Evolutionary conservation across 1,140 invertebrate species (phyloP), one percentile per base, ranked within the genome.

Genomic region (Drosophila bifasciata): DNA sequence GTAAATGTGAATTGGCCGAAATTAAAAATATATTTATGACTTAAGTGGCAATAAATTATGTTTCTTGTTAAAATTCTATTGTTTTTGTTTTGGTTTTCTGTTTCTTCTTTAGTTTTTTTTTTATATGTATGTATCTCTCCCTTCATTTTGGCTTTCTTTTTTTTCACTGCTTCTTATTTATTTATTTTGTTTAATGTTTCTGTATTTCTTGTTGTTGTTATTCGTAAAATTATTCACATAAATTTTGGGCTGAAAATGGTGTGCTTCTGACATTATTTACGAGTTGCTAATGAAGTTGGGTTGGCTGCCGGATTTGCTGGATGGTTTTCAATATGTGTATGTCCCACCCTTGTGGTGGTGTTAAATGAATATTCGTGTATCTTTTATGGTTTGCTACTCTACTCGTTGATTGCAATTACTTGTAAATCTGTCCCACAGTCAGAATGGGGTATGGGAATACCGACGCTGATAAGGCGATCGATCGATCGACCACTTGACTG

Each of bases 1-100:
- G 80, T 77, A 86, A 81, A 86, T 74, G 83, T 74, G 84, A 89
- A 84, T 89, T 84, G 67, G 84, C 43, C 59, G 72, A 90, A 90
- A 90, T 90, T 79, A 90, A 88, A 90, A 90, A 79, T 86, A 81
- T 90, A 90, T 90, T 90, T 90, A 90, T 86, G 86, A 75, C 81
- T 90, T 79, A 90, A 86, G 86, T 83, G 86, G 75, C 67, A 51
- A 90, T 90, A 90, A 90, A 90, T 90, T 86, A 86, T 83, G 80
- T 89, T 85, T 89, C 73, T 89, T 89, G 76, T 89, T 86, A 88
- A 86, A 83, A 79, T 76, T 83, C 83, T 86, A 86, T 86, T 86
- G 83, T 86, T 86, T 78, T 58, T 61, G 49, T 41, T 61, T 19
- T 39, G 23, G 23, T 45, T n/a, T n/a, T 41, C 58, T 53, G 60